These are phyloP conservation scores for Drosophila prosaltans DNA, from an alignment of 1,140 invertebrate genomes.

Conservation along the genomic window DNA sequence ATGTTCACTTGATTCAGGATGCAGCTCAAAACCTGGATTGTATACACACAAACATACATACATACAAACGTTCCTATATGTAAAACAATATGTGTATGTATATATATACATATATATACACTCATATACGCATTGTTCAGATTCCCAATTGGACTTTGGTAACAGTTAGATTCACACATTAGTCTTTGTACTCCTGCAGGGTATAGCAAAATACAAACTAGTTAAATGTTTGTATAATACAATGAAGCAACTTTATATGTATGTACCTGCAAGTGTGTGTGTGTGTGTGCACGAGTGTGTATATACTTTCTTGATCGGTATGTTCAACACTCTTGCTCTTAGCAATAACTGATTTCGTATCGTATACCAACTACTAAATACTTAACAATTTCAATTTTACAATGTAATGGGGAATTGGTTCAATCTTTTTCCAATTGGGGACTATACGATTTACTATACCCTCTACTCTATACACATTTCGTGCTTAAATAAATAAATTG, in stretches of 20 bases:
- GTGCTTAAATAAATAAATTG: conserved; percentile 81
- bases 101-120: neutral
- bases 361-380: too few species aligned
- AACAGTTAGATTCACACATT: neutral
- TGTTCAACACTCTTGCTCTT: too few species aligned
- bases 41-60: neutral
- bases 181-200: too few species aligned
- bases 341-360: too few species aligned
- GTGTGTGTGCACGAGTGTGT: too few species aligned
- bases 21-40: neutral
- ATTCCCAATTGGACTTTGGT: conserved; percentile 6
- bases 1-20: conserved; percentile 1
- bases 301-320: too few species aligned
- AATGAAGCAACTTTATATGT: too few species aligned
- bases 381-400: too few species aligned
- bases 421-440: neutral
- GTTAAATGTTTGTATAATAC: too few species aligned
- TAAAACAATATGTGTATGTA: neutral
- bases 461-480: conserved; percentile 53
- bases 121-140: neutral
- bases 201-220: too few species aligned
- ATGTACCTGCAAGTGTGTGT: too few species aligned
- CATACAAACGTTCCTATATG: neutral
- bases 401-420: too few species aligned
- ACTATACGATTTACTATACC: conserved; percentile 24